A percentile compares a stretch with the other conserved stretches of the same genome.
These are phyloP conservation scores for Phalanger gymnotis DNA, from an alignment of 2,797 vertebrate species.

Conservation along the genomic window DNA sequence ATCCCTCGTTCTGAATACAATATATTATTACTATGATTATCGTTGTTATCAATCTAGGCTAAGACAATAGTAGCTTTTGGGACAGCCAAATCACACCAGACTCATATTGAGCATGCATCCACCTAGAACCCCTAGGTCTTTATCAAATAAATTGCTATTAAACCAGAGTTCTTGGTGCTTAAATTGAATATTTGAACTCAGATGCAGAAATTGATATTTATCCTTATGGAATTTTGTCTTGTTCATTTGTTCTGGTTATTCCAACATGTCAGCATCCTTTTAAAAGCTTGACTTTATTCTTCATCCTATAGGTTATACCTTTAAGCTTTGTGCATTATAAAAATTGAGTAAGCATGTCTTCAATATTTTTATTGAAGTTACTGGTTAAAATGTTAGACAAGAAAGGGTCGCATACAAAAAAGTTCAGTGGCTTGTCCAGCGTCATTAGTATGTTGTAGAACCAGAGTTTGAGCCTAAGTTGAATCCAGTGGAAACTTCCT, in stretches of 20 bases:
- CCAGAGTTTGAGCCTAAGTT: neutral
- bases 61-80: neutral
- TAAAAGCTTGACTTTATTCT: neutral
- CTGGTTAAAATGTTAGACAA: neutral
- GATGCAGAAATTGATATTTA: neutral
- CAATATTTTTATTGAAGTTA: neutral
- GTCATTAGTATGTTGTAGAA: neutral
- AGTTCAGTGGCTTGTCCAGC: neutral
- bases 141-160: neutral
- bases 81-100: neutral
- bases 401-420: neutral
- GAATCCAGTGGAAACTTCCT: neutral
- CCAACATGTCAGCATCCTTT: neutral
- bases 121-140: neutral
- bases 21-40: neutral
- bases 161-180: neutral
- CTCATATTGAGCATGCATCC: neutral
- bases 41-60: neutral
- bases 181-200: neutral
- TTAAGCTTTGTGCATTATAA: neutral
- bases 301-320: neutral
- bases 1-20: neutral
- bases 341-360: neutral
- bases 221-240: neutral
- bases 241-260: neutral